phyloP scores from a whole-genome alignment of 1,140 invertebrate genomes.

The Leguminivora glycinivorella region DNA sequence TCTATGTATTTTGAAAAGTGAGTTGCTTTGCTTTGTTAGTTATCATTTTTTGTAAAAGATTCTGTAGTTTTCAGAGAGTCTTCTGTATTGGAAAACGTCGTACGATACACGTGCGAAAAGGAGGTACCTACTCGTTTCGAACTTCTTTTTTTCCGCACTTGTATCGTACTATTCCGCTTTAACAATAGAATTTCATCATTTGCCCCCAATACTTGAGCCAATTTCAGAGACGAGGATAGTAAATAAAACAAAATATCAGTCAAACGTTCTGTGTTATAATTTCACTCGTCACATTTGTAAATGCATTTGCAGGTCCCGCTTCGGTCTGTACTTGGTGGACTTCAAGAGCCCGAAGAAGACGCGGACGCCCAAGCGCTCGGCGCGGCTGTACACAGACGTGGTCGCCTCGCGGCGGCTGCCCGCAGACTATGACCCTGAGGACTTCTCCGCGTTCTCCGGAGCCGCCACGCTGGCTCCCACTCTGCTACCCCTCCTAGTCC shows the following conservation, averaged over 20 bases:
- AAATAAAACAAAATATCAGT: slow-evolving; percentile 67
- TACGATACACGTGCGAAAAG: no score
- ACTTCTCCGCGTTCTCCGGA: slow-evolving; percentile 70
- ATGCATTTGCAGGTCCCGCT: slow-evolving; percentile 82
- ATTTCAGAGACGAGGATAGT: background rate
- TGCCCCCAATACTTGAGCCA: no score
- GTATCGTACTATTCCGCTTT: no score
- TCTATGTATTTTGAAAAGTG: no score
- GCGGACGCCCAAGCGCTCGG: slow-evolving; percentile 86
- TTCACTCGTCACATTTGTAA: slow-evolving; percentile 74
- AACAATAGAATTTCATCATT: no score
- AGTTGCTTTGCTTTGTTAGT: no score
- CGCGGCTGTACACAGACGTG: slow-evolving; percentile 78
- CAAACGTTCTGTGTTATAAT: slow-evolving; percentile 63
- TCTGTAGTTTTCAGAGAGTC: no score
- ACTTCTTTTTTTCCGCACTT: no score
- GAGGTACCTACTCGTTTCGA: no score
- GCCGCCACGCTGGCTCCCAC: slow-evolving; percentile 48
- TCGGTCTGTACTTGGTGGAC: slow-evolving; percentile 88
- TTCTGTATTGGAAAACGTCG: no score
- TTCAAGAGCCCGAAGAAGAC: slow-evolving; percentile 84
- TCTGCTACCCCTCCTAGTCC: slow-evolving; percentile 50
- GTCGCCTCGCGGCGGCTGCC: slow-evolving; percentile 62
- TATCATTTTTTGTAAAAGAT: no score
- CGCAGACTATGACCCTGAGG: slow-evolving; percentile 67